Evolutionary conservation across 1,140 invertebrate genomes (phyloP).

Genomic region (Philopotamus ludificatus): DNA sequence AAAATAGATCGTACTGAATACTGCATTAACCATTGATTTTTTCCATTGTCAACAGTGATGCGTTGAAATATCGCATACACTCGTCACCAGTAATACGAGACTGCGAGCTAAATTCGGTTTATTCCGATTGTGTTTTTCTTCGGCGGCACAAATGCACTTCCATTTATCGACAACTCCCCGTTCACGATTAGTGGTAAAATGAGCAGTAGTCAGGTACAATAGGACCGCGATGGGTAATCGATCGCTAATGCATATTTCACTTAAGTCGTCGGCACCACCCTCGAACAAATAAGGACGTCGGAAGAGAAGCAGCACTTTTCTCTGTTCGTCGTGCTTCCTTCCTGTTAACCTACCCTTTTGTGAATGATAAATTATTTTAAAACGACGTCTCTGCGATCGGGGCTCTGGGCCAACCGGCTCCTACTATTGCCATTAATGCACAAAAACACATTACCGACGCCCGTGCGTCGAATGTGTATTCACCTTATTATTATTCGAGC

Average conservation of each 20-base stretch:
- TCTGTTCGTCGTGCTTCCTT: conserved; percentile 26
- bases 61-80: too few relatives aligned
- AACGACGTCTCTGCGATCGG: conserved; percentile 10
- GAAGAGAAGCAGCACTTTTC: conserved; percentile 19
- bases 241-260: conserved; percentile 32
- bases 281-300: conserved; percentile 26
- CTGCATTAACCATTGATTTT: too few relatives aligned
- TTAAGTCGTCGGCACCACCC: conserved; percentile 12
- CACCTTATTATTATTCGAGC: too few relatives aligned
- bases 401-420: neutral
- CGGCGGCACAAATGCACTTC: too few relatives aligned
- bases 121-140: too few relatives aligned
- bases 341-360: conserved; percentile 26
- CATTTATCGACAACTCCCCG: too few relatives aligned
- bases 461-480: neutral
- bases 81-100: too few relatives aligned
- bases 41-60: too few relatives aligned
- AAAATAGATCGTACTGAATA: too few relatives aligned
- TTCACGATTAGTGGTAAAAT: too few relatives aligned
- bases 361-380: conserved; percentile 33
- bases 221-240: neutral
- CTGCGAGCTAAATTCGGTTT: too few relatives aligned
- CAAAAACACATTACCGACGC: conserved; percentile 13
- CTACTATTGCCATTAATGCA: conserved; percentile 14
- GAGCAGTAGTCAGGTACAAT: too few relatives aligned